phyloP scores from a whole-genome alignment of 2,113 vertebrate species.

The Prunella fulvescens region DNA sequence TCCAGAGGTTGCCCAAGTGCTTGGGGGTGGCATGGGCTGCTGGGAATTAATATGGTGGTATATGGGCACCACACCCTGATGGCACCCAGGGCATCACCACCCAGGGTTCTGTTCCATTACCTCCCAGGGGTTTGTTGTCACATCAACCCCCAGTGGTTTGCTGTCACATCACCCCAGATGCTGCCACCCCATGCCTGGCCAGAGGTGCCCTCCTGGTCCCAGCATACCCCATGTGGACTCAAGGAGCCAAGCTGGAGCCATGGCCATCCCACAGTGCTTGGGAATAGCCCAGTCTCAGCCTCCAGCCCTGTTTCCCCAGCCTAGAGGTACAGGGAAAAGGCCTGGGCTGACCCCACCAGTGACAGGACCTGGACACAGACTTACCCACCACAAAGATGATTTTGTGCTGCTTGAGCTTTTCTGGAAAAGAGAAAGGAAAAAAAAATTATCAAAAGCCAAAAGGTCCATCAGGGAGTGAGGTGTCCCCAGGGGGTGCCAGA shows the following conservation, averaged over 20 bases:
- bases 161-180: neutral
- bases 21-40: neutral
- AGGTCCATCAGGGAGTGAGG: accelerated
- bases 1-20: neutral
- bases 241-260: neutral
- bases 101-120: neutral
- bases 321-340: neutral
- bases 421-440: slow-evolving; percentile 62
- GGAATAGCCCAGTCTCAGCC: neutral
- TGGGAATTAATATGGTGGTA: neutral
- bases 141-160: neutral
- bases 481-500: neutral
- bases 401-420: slow-evolving; percentile 92
- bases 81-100: neutral
- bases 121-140: neutral
- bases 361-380: slow-evolving; percentile 5
- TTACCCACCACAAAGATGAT: slow-evolving; percentile 99
- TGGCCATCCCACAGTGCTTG: neutral
- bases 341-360: neutral
- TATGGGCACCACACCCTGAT: neutral
- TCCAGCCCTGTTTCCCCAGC: neutral
- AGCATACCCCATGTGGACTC: neutral
- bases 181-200: neutral
- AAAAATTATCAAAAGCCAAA: neutral
- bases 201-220: neutral